Evolutionary conservation across 2,797 vertebrate genomes (phyloP).

Genomic region (Rhinophrynus dorsalis): DNA sequence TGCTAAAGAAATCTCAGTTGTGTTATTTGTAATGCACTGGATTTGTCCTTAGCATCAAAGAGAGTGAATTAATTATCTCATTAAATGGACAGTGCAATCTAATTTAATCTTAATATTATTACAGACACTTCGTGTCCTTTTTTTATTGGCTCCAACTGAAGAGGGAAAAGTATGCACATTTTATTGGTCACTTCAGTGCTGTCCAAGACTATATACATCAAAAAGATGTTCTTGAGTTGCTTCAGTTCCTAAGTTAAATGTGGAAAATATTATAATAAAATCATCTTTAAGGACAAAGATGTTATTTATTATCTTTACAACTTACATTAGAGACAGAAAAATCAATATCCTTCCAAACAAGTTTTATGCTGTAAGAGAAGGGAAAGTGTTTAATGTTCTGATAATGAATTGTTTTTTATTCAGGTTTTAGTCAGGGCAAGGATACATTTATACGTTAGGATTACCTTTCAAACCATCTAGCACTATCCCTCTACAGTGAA

Average conservation of each 20-base stretch:
- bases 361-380: background rate
- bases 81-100: background rate
- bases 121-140: conserved; percentile 10
- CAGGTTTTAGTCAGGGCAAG: no score
- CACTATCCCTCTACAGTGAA: no score
- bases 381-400: background rate
- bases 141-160: conserved; percentile 24
- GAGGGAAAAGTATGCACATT: conserved; percentile 7
- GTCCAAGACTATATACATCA: conserved; percentile 11
- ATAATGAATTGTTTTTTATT: background rate
- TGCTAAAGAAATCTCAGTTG: no score
- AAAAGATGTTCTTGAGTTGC: conserved; percentile 6
- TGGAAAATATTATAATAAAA: conserved; percentile 34
- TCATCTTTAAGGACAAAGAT: conserved; percentile 1
- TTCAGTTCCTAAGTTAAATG: conserved; percentile 40
- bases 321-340: conserved; percentile 9
- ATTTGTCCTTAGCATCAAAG: no score
- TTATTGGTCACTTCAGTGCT: conserved; percentile 7
- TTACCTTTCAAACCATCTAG: no score
- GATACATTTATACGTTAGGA: no score
- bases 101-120: conserved; percentile 19
- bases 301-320: background rate
- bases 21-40: no score
- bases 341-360: background rate
- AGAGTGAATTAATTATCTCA: background rate